Evolutionary conservation across 2,888 invertebrate species (phyloP).

Genomic region (Ischnura elegans): DNA sequence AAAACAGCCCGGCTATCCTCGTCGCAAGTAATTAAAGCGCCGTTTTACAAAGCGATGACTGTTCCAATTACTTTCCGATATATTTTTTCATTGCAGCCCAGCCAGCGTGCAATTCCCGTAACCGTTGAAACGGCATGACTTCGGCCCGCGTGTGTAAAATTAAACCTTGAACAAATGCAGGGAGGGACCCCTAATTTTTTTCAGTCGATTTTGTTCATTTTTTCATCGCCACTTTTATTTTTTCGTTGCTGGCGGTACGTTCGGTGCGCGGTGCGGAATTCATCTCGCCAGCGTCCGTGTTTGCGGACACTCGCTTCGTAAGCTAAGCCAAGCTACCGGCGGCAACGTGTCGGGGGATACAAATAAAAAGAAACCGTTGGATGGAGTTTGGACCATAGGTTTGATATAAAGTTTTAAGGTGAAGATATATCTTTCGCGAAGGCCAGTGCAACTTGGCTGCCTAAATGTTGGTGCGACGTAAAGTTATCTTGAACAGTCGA

Average conservation of each 20-base stretch:
- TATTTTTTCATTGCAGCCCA: not conserved
- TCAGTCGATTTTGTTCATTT: not conserved
- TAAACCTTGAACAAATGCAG: not conserved
- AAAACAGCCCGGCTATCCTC: not conserved
- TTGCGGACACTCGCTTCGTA: not conserved
- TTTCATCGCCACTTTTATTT: not conserved
- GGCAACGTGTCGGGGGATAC: not conserved
- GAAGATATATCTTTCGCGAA: too few relatives aligned
- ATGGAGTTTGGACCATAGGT: not conserved
- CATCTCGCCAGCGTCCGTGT: not conserved
- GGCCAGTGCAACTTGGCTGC: too few relatives aligned
- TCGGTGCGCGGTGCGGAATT: not conserved
- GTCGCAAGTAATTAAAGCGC: not conserved
- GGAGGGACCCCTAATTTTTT: not conserved
- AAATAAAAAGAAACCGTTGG: not conserved
- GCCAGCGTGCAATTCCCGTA: not conserved
- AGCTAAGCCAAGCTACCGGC: not conserved
- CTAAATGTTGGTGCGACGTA: too few relatives aligned
- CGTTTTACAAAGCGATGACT: not conserved
- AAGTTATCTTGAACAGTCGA: too few relatives aligned
- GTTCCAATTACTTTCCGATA: conserved; percentile 3
- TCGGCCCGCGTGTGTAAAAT: not conserved
- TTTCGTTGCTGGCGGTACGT: not conserved
- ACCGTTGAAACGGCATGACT: not conserved
- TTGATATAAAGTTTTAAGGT: too few relatives aligned